These are phyloP conservation scores for Odobenus rosmarus DNA, from an alignment of 2,113 vertebrate species.

Conservation along the genomic window DNA sequence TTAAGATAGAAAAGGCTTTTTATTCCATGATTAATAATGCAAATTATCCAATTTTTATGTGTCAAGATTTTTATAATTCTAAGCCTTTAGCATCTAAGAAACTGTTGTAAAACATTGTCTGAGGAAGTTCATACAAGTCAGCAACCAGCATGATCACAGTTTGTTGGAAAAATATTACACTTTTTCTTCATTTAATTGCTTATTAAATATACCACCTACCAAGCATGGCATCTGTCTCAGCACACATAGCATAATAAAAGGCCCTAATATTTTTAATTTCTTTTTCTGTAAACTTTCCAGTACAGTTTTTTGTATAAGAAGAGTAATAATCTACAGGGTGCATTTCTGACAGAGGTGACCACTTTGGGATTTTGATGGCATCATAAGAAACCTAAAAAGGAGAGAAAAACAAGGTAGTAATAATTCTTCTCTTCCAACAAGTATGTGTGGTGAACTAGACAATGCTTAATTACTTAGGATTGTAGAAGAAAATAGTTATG, in stretches of 20 bases:
- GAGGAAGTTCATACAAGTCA: neutral
- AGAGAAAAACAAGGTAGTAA: conserved; percentile 63
- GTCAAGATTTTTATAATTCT: neutral
- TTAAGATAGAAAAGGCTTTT: conserved; percentile 16
- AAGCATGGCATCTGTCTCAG: conserved; percentile 96
- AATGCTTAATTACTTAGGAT: neutral
- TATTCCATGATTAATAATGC: neutral
- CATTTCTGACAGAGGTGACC: conserved; percentile 91
- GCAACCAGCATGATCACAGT: neutral
- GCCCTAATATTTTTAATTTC: conserved; percentile 93
- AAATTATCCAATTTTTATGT: neutral
- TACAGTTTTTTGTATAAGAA: conserved; percentile 97
- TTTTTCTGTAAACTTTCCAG: conserved; percentile 90
- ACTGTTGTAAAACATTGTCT: neutral
- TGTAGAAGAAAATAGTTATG: conserved; percentile 29
- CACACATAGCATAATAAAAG: conserved; percentile 99
- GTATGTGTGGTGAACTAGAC: neutral
- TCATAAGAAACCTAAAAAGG: conserved; percentile 89
- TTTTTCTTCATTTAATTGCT: conserved; percentile 48
- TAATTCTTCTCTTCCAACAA: neutral
- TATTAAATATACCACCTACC: conserved; percentile 86
- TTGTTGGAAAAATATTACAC: conserved; percentile 47
- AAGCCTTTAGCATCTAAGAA: conserved; percentile 8
- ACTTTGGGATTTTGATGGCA: conserved; percentile 92
- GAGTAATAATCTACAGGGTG: conserved; percentile 97